Conservation (phyloP, 2,888 invertebrate genomes). For the Torymus aiolomorphi region DNA sequence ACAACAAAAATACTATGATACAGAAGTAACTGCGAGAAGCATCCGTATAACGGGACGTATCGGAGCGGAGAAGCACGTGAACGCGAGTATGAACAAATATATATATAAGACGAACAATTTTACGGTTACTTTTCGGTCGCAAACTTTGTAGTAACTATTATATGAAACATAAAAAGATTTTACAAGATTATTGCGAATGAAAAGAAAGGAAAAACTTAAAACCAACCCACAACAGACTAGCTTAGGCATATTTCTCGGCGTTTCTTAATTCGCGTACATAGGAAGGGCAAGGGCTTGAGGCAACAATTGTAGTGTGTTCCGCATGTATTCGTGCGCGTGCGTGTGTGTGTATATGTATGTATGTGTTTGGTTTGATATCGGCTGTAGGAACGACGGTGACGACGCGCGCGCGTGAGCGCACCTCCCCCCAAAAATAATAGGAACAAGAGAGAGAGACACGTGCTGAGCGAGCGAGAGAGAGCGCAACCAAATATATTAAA, state of each 20-base stretch:
- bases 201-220: slow-evolving; percentile 13
- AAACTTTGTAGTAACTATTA: slow-evolving; percentile 48
- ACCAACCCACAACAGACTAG: slow-evolving; percentile 27
- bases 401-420: neutral
- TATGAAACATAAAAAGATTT: slow-evolving; percentile 42
- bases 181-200: slow-evolving; percentile 51
- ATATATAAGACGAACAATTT: slow-evolving; percentile 17
- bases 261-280: slow-evolving; percentile 27
- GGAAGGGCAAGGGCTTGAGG: slow-evolving; percentile 37
- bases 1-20: slow-evolving; percentile 48
- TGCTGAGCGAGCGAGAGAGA: too few species aligned
- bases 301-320: slow-evolving; percentile 26
- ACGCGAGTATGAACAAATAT: slow-evolving; percentile 16
- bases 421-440: too few species aligned
- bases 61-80: slow-evolving; percentile 5
- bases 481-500: too few species aligned
- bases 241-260: slow-evolving; percentile 38
- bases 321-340: slow-evolving; percentile 15
- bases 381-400: neutral
- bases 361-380: slow-evolving; percentile 1
- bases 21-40: slow-evolving; percentile 32
- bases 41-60: slow-evolving; percentile 27
- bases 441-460: too few species aligned
- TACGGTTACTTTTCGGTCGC: slow-evolving; percentile 15
- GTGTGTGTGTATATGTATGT: slow-evolving; percentile 21